Evolutionary conservation across 2,888 invertebrate species (phyloP), one percentile per base, ranked within the genome.

Genomic region (Drosophila mercatorum): DNA sequence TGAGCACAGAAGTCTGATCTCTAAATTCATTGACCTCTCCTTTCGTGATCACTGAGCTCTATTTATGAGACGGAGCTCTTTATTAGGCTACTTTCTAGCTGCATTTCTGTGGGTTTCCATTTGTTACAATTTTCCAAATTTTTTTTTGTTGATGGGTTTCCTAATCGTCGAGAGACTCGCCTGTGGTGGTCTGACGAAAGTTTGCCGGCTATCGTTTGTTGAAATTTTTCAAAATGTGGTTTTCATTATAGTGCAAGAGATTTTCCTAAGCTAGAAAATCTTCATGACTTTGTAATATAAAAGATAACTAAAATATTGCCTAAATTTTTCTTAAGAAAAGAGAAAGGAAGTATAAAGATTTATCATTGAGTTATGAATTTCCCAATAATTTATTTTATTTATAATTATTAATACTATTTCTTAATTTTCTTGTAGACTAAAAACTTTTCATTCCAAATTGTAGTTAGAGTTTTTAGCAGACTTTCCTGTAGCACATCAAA

Each of bases 61-160:
- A 41, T 40, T 65, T 55, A 51, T 51, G 34, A 40, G 40, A 10
- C 38, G 70, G 63, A 61, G 53, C 40, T 68, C 70, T 52, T 64
- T 79, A 79, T 74, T 69, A 58, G 65, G 7, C 14, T 44, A 74
- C 53, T 77, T 63, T 60, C 43, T 22, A 46, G 66, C 31, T 74
- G 53, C 70, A 58, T 64, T 75, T 67, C 69, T 80, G 80, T 67
- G 77, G 77, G 64, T 75, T 80, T 75, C 59, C 51, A 22, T 68
- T 63, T 66, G 11, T 41, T 55, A 41, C 38, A 38, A 26, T 53
- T 26, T 40, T 28, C 6, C 26, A 3, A 8, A 7, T 53, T 22
- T 22, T 66, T 58, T 46, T n/a, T 52, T 58, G 53, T 22, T 22
- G 1, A 61, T 51, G 59, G 76, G 65, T 53, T 76, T 78, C 75